phyloP scores from a whole-genome alignment of 2,888 invertebrate genomes.

The Candidula unifasciata region DNA sequence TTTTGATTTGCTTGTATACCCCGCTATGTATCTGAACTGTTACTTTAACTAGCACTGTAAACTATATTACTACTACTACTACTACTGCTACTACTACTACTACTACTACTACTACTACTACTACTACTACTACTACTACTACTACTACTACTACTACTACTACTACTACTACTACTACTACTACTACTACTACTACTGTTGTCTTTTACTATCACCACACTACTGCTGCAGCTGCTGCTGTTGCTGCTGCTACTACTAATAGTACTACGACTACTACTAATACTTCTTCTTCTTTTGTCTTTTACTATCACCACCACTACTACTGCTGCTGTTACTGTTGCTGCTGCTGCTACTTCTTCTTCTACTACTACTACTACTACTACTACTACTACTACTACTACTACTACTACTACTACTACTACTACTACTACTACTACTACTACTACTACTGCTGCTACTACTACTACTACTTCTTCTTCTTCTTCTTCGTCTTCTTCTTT shows the following conservation, averaged over 20 bases:
- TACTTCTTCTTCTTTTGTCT: neutral
- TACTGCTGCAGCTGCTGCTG: neutral
- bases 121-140: constrained; percentile 8
- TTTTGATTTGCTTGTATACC: too few relatives aligned
- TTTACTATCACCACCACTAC: neutral
- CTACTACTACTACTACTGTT: too few relatives aligned
- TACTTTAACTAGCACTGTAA: neutral
- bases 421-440: neutral
- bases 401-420: constrained; percentile 6
- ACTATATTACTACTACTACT: neutral
- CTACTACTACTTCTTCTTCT: neutral
- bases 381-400: constrained; percentile 1
- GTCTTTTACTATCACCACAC: neutral
- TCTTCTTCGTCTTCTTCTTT: neutral
- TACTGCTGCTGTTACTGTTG: neutral
- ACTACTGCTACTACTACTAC: neutral
- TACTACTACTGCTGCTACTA: neutral
- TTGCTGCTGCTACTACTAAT: neutral
- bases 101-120: constrained; percentile 2
- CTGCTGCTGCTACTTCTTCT: neutral
- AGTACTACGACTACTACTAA: neutral
- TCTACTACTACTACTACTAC: neutral
- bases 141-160: constrained; percentile 8
- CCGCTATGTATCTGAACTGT: too few relatives aligned
- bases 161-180: neutral